Base-by-base conservation (phyloP, 2,888 invertebrate genomes). In the Drosophila nr. perissopoda region DNA sequence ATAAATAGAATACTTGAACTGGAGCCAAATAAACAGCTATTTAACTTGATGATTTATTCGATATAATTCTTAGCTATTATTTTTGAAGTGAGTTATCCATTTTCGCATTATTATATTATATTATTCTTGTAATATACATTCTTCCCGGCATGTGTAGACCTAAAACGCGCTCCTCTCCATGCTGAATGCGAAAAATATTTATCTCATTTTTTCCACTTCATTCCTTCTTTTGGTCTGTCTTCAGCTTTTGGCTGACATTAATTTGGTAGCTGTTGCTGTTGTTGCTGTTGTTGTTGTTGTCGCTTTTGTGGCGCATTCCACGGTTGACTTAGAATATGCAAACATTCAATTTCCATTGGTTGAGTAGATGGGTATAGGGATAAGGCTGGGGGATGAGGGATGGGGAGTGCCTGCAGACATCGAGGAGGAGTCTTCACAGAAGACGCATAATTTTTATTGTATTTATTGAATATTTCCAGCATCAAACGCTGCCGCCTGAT, bases 391-490 rank as follows among this genome's bases (percentile, higher is more conserved):
- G 7, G 6, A 18, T 27, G 10, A 1, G 16, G 11, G 11, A 16
- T 53, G 21, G 16, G 16, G 25, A 2, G 7, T 53, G 18, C 54
- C 36, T 25, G 21, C 45, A 25, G 45, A 45, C 45, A 45, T 25
- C 21, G 45, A 7, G 45, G 16, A 45, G 49, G 5, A 2, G 18
- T 27, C 27, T n/a, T 29, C n/a, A 38, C 27, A 5, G n/a, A 13
- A 16, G 29, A 52, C 59, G 72, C 76, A 85, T 89, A 75, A 89
- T 81, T 87, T 89, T 76, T 90, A 80, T 87, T 87, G 89, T 89
- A 87, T 81, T 90, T 90, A 87, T 90, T 87, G 90, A 89, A 81
- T 90, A 87, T 90, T 89, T 86, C 63, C 56, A 78, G 83, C 90
- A 89, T 87, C 87, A 79, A 79, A 78, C 67, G 73, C 36, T 53